Base-by-base conservation (phyloP, 2,888 invertebrate genomes). In the Lysandra coridon region DNA sequence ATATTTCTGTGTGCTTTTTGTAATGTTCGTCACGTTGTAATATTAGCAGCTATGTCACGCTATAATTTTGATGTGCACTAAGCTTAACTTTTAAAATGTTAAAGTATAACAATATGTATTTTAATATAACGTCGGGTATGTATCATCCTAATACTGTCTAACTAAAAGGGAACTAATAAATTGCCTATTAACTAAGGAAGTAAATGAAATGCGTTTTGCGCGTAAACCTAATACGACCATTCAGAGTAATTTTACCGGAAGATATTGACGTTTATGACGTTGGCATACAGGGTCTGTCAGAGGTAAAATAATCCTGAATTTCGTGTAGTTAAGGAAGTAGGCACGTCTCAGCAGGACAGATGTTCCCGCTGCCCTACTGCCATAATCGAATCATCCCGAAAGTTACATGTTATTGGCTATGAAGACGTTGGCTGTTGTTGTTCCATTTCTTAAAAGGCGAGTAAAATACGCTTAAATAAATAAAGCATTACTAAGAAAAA, bases 361-460 rank as follows among this genome's bases (percentile, higher is more conserved):
- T 53, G 53, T 57, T 30, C 6, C 76, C 76, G 3, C 76, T 76
- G 76, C 76, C 76, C 76, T 14, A 57, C 57, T 62, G 62, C 62
- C 12, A 17, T 33, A 76, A 76, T 76, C 57, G 76, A 76, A 76
- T 76, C 53, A 57, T 76, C 57, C 33, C 49, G 23, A 53, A 76
- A 76, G 76, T 76, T 76, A 53, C 53, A 76, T 57, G 76, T 76
- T 49, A 75, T 75, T 76, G 57, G 33, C 76, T 57, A 76, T 33
- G 17, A 33, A 53, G 57, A 75, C 53, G 53, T 57, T 49, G 23
- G 14, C 40, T 73, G 33, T n/a, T 37, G 33, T 73, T 74, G 44
- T 44, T 74, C 40, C 10, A 44, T 74, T 74, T 44, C 40, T 7
- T 37, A 33, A 69, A 69, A 69, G 69, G 33, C 30, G 3, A 10